Conservation (phyloP, 1,140 invertebrate genomes). For the Liolophura sinensis region DNA sequence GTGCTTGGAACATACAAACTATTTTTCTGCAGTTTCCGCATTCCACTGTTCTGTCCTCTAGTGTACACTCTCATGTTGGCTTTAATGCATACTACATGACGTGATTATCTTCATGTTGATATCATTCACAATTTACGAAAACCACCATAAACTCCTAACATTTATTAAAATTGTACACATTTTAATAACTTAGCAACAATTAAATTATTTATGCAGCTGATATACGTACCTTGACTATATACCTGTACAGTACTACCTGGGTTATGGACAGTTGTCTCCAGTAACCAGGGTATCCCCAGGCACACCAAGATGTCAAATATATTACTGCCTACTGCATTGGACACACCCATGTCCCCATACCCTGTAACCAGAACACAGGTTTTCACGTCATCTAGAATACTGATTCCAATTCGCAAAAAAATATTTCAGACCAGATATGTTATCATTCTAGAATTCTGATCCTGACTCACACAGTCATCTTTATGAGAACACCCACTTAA, state of each 20-base stretch:
- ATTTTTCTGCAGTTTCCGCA: too few species aligned
- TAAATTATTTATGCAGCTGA: slow-evolving; percentile 23
- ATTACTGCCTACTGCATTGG: slow-evolving; percentile 58
- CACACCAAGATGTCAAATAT: slow-evolving; percentile 59
- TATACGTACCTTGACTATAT: slow-evolving; percentile 57
- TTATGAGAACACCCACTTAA: too few species aligned
- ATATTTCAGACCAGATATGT: too few species aligned
- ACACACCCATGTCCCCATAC: slow-evolving; percentile 57
- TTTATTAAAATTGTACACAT: not conserved
- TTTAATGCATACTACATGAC: too few species aligned
- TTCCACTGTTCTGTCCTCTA: too few species aligned
- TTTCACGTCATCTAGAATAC: too few species aligned
- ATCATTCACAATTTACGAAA: slow-evolving; percentile 52
- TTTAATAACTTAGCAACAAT: slow-evolving; percentile 19
- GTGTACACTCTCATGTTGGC: too few species aligned
- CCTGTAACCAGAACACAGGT: slow-evolving; percentile 34
- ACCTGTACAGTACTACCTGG: slow-evolving; percentile 55
- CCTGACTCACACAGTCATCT: too few species aligned
- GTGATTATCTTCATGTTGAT: too few species aligned
- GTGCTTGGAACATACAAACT: too few species aligned
- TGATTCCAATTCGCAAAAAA: too few species aligned
- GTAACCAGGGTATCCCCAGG: slow-evolving; percentile 56
- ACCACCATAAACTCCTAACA: slow-evolving; percentile 19
- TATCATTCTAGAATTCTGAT: too few species aligned
- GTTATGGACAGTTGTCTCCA: slow-evolving; percentile 81